Evolutionary conservation across 2,113 vertebrate genomes (phyloP).

Genomic region (Poeciliopsis occidentalis): DNA sequence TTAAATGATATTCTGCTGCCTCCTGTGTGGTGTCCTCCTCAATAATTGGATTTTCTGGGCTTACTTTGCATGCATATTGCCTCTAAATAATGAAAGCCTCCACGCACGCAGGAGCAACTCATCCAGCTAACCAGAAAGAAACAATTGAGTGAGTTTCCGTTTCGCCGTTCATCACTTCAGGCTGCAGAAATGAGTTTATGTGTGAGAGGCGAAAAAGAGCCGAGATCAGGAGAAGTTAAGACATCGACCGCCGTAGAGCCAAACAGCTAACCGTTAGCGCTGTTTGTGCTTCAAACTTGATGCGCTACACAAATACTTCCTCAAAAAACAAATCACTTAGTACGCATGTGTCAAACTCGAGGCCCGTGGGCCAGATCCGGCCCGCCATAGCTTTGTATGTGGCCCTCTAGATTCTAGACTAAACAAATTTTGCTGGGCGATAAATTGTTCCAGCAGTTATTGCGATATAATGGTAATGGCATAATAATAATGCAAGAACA

Average conservation of each 20-base stretch:
- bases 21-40: conserved; percentile 50
- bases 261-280: background rate
- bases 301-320: conserved; percentile 1
- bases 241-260: background rate
- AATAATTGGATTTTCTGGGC: conserved; percentile 74
- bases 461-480: no score
- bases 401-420: no score
- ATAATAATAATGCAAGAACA: no score
- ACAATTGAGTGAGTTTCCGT: conserved; percentile 22
- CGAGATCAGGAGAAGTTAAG: conserved; percentile 26
- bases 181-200: background rate
- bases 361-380: no score
- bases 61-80: conserved; percentile 68
- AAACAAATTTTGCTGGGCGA: no score
- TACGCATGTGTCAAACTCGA: no score
- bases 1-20: conserved; percentile 33
- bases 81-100: conserved; percentile 44
- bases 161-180: conserved; percentile 40
- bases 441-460: no score
- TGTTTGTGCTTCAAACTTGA: background rate
- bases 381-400: no score
- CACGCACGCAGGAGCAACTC: conserved; percentile 27
- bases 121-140: conserved; percentile 51
- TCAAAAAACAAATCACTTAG: conserved; percentile 8
- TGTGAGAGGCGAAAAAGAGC: background rate